Conservation (phyloP, 2,113 vertebrate species). For the Hyaena hyaena region DNA sequence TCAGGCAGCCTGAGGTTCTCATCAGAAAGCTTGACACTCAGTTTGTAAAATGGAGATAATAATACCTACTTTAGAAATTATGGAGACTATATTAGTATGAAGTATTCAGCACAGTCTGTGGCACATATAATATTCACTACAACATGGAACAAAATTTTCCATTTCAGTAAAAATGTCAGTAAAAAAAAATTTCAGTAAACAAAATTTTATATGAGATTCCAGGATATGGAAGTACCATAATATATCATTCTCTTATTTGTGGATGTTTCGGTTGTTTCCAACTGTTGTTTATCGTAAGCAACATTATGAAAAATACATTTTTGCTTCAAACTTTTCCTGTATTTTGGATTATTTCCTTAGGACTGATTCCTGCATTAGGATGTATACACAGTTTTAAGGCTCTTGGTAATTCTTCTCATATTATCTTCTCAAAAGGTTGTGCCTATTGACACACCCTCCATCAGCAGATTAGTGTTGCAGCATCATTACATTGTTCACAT, state of each 20-base stretch:
- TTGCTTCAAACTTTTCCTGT: background rate
- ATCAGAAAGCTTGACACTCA: background rate
- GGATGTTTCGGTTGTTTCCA: background rate
- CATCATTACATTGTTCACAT: background rate
- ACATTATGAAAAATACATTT: background rate
- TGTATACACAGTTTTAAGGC: background rate
- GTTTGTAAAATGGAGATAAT: background rate
- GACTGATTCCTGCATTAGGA: background rate
- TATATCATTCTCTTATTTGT: background rate
- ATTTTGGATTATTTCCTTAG: background rate
- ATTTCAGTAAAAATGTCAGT: background rate
- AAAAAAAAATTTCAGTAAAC: background rate
- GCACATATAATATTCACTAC: background rate
- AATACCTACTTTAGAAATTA: background rate
- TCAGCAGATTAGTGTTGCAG: background rate
- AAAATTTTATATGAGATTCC: background rate
- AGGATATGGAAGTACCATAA: background rate
- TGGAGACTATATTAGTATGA: background rate
- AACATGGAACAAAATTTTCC: background rate
- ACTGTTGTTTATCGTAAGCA: background rate
- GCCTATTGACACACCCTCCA: background rate
- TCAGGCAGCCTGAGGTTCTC: background rate
- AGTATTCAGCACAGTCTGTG: background rate
- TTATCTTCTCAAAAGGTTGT: background rate
- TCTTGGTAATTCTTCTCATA: slow-evolving; percentile 1